phyloP scores from a whole-genome alignment of 2,113 vertebrate genomes.

The Hemibagrus wyckioides region DNA sequence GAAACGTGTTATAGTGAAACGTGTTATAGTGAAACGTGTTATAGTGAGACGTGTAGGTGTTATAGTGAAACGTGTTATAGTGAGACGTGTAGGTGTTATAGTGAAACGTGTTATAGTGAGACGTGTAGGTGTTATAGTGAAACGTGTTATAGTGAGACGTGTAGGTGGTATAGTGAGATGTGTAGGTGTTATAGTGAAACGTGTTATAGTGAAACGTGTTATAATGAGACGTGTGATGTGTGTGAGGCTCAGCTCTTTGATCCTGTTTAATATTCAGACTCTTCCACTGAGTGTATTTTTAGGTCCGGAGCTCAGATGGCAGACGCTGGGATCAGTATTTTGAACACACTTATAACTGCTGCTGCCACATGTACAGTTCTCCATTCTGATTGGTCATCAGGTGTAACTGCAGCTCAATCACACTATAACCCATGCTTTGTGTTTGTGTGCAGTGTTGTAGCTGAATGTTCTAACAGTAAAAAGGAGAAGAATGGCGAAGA shows the following conservation, averaged over 20 bases:
- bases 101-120: neutral
- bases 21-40: neutral
- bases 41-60: no score
- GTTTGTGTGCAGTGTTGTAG: constrained; percentile 52
- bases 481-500: constrained; percentile 83
- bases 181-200: no score
- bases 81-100: neutral
- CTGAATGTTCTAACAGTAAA: constrained; percentile 45
- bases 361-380: neutral
- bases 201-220: neutral
- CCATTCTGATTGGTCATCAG: neutral
- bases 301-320: constrained; percentile 55
- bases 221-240: neutral
- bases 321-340: constrained; percentile 29
- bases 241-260: constrained; percentile 60
- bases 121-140: neutral
- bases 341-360: neutral
- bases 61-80: neutral
- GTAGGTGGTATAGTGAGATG: neutral
- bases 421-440: neutral
- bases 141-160: neutral
- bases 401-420: neutral
- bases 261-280: constrained; percentile 64
- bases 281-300: constrained; percentile 67
- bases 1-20: neutral